Evolutionary conservation across 2,797 vertebrate genomes (phyloP).

Genomic region (Hybognathus amarus): DNA sequence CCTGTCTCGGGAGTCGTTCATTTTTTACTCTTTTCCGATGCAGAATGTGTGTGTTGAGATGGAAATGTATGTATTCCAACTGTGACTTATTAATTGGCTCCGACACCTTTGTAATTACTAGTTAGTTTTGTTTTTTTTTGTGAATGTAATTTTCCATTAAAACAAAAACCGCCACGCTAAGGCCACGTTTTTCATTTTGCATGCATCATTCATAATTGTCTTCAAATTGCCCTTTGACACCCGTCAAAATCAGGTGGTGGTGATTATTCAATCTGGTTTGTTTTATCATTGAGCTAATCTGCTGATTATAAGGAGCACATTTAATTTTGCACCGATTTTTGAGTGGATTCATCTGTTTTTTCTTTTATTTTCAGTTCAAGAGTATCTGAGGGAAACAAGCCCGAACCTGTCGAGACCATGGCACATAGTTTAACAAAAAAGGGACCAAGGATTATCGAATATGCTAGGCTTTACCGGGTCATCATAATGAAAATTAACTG

Average conservation of each 20-base stretch:
- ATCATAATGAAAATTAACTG: too few relatives aligned
- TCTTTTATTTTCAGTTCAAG: constrained; percentile 72
- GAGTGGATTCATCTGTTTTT: constrained; percentile 44
- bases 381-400: constrained; percentile 71
- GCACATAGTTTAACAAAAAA: constrained; percentile 44
- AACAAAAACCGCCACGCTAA: not conserved
- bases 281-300: constrained; percentile 21
- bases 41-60: constrained; percentile 7
- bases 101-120: constrained; percentile 40
- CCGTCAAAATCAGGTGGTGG: not conserved
- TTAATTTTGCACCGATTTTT: constrained; percentile 36
- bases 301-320: constrained; percentile 40
- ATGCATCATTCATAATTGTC: not conserved
- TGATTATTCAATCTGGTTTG: not conserved
- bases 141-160: not conserved
- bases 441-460: constrained; percentile 53
- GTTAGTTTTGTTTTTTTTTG: not conserved
- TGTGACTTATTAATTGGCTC: constrained; percentile 14
- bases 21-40: constrained; percentile 27
- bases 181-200: not conserved
- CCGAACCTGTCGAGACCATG: too few relatives aligned
- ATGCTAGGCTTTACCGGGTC: too few relatives aligned
- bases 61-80: constrained; percentile 23
- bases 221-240: not conserved
- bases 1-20: not conserved